Evolutionary conservation across 1,140 invertebrate genomes (phyloP), one percentile per base, ranked within the genome.

Genomic region (Trichonephila inaurata): DNA sequence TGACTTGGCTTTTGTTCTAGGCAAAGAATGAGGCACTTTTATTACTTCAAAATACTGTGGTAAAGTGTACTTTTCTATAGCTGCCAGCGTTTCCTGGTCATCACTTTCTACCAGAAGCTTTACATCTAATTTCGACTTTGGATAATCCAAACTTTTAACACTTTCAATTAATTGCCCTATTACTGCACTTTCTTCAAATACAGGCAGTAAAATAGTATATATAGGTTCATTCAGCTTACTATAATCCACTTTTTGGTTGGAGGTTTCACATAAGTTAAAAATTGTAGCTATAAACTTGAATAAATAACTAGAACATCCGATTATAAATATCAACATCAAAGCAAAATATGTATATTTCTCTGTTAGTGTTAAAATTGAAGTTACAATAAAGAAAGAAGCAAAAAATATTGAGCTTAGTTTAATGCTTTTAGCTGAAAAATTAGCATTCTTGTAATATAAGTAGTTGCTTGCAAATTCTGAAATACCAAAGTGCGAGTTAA

Each of bases 261-360:
- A 66, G 62, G 62, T 66, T 66, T 66, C 62, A 66, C 62, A 66
- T 66, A 66, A 66, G 62, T n/a, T 66, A 66, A 66, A 66, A 66
- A 66, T n/a, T 66, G 62, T 66, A 66, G 62, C 62, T 66, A 66
- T 18, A 1, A 66, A 66, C 62, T 66, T 66, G 62, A 66, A 66
- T 66, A 66, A 66, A 66, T 66, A 66, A 66, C 4, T 66, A 66
- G 62, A 66, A 66, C 62, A 66, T 66, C 62, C 62, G 62, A 66
- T 66, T 66, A 66, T 66, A 66, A 66, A 66, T 66, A 66, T 66
- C 62, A 66, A 66, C 62, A 66, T 66, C 62, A 66, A 66, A 66
- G 62, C 62, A 66, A 66, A 66, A 66, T 66, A 66, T 66, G 62
- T 66, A 66, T 66, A 66, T 66, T 66, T 66, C 62, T 66, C 62